Evolutionary conservation across 2,113 vertebrate genomes (phyloP).

Genomic region (Carettochelys insculpta): DNA sequence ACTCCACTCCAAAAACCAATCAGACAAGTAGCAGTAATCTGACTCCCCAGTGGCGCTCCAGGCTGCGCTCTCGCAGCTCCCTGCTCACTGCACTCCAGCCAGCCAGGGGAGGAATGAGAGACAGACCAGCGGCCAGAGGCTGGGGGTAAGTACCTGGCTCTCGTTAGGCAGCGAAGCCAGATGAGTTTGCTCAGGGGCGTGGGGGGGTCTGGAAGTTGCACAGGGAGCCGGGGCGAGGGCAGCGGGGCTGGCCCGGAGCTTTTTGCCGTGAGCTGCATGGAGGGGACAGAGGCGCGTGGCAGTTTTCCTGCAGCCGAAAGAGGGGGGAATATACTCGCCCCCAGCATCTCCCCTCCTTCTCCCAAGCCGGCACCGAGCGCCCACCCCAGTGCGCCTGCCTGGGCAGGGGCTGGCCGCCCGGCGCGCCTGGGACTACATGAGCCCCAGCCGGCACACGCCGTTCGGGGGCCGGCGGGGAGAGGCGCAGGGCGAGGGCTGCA

Average conservation of each 20-base stretch:
- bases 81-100: conserved; percentile 49
- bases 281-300: no score
- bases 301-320: no score
- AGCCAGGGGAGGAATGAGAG: conserved; percentile 77
- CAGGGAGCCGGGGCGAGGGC: not conserved
- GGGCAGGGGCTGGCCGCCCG: not conserved
- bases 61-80: conserved; percentile 3
- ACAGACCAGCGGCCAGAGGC: conserved; percentile 60
- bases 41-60: conserved; percentile 59
- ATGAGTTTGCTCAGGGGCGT: not conserved
- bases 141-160: conserved; percentile 76
- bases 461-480: not conserved
- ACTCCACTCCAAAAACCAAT: conserved; percentile 69
- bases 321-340: no score
- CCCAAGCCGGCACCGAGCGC: not conserved
- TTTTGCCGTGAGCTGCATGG: not conserved
- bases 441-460: not conserved
- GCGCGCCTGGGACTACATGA: not conserved
- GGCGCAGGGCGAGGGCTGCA: not conserved
- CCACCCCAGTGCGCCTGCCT: not conserved
- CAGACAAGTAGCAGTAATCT: conserved; percentile 70
- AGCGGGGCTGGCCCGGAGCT: no score
- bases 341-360: not conserved
- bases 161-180: not conserved
- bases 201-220: not conserved